Base-by-base conservation (phyloP, 2,113 vertebrate genomes). In the Anseranas semipalmata region DNA sequence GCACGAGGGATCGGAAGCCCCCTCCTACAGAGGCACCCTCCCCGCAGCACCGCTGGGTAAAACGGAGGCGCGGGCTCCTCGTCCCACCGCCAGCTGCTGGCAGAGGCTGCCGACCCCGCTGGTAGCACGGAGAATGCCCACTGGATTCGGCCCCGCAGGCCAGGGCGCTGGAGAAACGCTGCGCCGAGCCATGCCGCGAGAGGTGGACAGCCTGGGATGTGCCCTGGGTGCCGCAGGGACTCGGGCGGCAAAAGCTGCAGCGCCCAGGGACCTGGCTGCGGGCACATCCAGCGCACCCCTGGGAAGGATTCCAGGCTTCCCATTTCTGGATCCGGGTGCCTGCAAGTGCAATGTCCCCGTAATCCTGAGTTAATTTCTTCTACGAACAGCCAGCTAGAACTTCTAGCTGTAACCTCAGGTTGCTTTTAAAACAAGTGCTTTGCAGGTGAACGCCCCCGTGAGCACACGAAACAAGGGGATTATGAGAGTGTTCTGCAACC, bases 101-200 rank as follows among this genome's bases (percentile, higher is more conserved):
- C 55, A 58, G 74, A 62, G 43, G 0, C 28, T 50, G 74, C n/a
- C n/a, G 28, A 5, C 67, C n/a, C 48, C 28, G 59, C 32, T 50
- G 43, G 19, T 4, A 30, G 48, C 0, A 0, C 59, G 1, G 0
- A 15, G 1, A 73, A 65, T 2, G 0, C 48, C 58, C 71, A 52
- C 19, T 12, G 59, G 41, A 37, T 28, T 55, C 0, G 1, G 52
- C 4, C 3, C 52, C 0, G 0, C 1, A 3, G n/a, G 16, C 3
- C 2, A 25, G 33, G 41, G 27, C 0, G 0, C 52, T 2, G 9
- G 32, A 85, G 62, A 15, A 83, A 75, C 17, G 18, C 39, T 39
- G 30, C 28, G 19, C 11, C 62, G 19, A 8, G 24, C 37, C 28
- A 37, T 25, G 24, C 22, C 22, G 13, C 7, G 3, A n/a, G 78